Percentiles rank a stretch among this genome's conserved stretches.
Conservation (phyloP, 2,888 invertebrate genomes). For the Apantesis nais region DNA sequence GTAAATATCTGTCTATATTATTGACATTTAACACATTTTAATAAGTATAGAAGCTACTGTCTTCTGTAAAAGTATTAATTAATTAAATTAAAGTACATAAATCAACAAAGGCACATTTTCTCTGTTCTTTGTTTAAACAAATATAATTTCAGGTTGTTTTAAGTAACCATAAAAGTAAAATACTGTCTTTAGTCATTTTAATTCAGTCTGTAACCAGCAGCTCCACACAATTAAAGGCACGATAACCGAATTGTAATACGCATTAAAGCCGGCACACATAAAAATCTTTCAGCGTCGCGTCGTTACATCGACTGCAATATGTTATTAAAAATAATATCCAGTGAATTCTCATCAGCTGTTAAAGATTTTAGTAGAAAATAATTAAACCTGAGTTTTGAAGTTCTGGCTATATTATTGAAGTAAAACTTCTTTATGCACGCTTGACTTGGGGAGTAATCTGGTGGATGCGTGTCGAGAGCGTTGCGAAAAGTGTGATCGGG, state of each 20-base stretch:
- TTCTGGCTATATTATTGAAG: conserved; percentile 13
- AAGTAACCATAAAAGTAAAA: conserved; percentile 64
- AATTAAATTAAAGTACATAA: neutral
- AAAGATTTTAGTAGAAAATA: conserved; percentile 32
- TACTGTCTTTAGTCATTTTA: conserved; percentile 62
- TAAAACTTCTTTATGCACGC: too few relatives aligned
- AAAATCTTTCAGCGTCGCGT: conserved; percentile 67
- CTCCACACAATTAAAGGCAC: conserved; percentile 59
- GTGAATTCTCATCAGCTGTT: conserved; percentile 22
- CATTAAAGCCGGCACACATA: conserved; percentile 63
- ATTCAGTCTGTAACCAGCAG: conserved; percentile 59
- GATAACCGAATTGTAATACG: conserved; percentile 67
- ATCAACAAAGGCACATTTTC: neutral
- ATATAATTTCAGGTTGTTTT: conserved; percentile 52
- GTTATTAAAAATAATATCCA: conserved; percentile 68
- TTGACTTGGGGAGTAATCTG: too few relatives aligned
- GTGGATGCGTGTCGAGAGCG: too few relatives aligned
- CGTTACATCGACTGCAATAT: conserved; percentile 61
- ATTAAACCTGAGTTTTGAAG: conserved; percentile 33
- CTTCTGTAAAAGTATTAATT: neutral
- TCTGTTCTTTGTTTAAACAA: neutral
- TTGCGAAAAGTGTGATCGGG: too few relatives aligned
- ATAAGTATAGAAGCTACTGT: too few relatives aligned
- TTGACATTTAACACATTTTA: neutral
- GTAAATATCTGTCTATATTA: neutral